Base-by-base conservation (phyloP, 2,113 vertebrate species). In the Alaudala cheleensis region DNA sequence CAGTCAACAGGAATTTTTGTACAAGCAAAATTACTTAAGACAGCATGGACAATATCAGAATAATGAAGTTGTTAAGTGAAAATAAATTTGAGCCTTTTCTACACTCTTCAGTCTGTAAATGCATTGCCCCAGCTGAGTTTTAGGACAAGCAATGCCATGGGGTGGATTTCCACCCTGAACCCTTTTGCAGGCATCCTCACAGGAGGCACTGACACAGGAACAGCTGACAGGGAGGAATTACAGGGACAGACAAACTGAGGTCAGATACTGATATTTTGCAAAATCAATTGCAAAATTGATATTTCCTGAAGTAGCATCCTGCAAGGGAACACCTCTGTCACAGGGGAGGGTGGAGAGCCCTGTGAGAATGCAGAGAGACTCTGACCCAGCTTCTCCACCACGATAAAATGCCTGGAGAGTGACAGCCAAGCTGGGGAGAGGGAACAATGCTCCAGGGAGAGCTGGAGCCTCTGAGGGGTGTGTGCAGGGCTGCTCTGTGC, bases 201-300 rank as follows among this genome's bases (percentile, higher is more conserved):
- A 23, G 31, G 33, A 9, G 3, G 5, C 14, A 23, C 31, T 11
- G 28, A 26, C 23, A 53, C 19, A 58, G 26, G 24, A 64, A 16
- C 7, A 60, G 21, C 11, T 88, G 42, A 33, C 11, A 29, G 17
- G 19, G 12, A 39, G 14, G 28, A 79, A 91, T 91, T 28, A 4
- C 0, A 50, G 6, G 5, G 23, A 6, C 18, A 84, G 40, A n/a
- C n/a, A n/a, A n/a, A n/a, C n/a, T n/a, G n/a, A n/a, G n/a, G n/a
- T n/a, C n/a, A n/a, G n/a, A n/a, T n/a, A n/a, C n/a, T n/a, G n/a
- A n/a, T n/a, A n/a, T n/a, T n/a, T n/a, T n/a, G n/a, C n/a, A 12
- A 40, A 69, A 83, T 10, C 0, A 0, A 3, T 3, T 29, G 45
- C 14, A 72, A 57, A 66, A 64, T 15, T 20, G 39, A 0, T 1